Base-by-base conservation (phyloP, 2,797 vertebrate genomes). In the Myiothlypis coronata region DNA sequence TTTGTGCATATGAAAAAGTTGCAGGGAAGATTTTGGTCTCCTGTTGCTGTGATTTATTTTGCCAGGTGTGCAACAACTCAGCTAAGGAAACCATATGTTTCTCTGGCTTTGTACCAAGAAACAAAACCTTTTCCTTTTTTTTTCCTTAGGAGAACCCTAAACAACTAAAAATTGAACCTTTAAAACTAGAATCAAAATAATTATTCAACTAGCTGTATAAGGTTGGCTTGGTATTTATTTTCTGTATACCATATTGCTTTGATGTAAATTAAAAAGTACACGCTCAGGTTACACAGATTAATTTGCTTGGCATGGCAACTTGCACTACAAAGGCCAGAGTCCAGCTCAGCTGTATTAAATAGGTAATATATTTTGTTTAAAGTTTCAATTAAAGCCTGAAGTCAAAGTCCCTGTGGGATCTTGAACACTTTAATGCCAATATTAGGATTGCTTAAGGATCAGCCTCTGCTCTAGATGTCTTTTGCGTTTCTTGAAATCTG, bases 361-460 rank as follows among this genome's bases (percentile, higher is more conserved):
- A 96, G 96, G 97, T 96, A 98, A 97, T 98, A 97, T 97, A 97
- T 98, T 98, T 98, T 97, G 93, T 97, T 98, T 98, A 97, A 98
- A 97, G 95, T 97, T 98, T 98, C 97, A 98, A 97, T 98, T 98
- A 98, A 98, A 97, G 97, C 59, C 69, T 87, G 72, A 59, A 92
- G 95, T 97, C 96, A 97, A 93, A 97, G 87, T 83, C 96, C 94
- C 83, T 32, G 24, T 97, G 98, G 97, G 95, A 97, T 81, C 89
- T 86, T 93, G 95, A 97, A 96, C 64, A 86, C 94, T 98, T 97
- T 96, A 95, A 96, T 98, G 97, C 96, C 97, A 98, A 93, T 97
- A 96, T 96, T 96, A 94, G 87, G 87, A 96, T 97, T 97, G 93
- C 94, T 92, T 91, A 94, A 96, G 94, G 93, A 97, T 97, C 97